Evolutionary conservation across 2,113 vertebrate species (phyloP).

Genomic region (Pomatostomus ruficeps): DNA sequence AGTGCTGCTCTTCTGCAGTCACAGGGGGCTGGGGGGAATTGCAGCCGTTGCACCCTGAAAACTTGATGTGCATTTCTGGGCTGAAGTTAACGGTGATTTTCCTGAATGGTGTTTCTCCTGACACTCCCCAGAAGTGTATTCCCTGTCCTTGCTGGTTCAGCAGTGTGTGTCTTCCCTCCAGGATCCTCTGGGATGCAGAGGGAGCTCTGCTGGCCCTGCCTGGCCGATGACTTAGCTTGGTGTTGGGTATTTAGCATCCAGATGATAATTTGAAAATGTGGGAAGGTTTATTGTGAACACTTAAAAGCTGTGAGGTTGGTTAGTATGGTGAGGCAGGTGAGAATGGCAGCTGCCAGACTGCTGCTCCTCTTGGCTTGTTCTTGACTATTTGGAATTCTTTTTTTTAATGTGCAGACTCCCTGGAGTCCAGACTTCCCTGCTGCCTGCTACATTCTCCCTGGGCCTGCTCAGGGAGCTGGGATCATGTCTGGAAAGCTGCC

Average conservation of each 20-base stretch:
- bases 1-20: neutral
- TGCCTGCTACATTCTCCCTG: neutral
- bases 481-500: neutral
- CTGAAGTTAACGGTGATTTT: neutral
- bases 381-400: neutral
- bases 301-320: neutral
- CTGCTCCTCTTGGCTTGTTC: neutral
- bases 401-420: neutral
- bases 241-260: neutral
- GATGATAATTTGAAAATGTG: neutral
- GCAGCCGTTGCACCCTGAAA: neutral
- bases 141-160: neutral
- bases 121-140: neutral
- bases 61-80: neutral
- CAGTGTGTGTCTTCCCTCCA: neutral
- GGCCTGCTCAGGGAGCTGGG: neutral
- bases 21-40: neutral
- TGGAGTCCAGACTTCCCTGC: neutral
- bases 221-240: neutral
- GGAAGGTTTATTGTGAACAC: neutral
- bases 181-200: neutral
- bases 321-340: neutral
- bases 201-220: neutral
- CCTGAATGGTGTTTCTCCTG: neutral
- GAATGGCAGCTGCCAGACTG: neutral